Conservation (phyloP, 1,140 invertebrate genomes). For the Zaprionus lachaisei region DNA sequence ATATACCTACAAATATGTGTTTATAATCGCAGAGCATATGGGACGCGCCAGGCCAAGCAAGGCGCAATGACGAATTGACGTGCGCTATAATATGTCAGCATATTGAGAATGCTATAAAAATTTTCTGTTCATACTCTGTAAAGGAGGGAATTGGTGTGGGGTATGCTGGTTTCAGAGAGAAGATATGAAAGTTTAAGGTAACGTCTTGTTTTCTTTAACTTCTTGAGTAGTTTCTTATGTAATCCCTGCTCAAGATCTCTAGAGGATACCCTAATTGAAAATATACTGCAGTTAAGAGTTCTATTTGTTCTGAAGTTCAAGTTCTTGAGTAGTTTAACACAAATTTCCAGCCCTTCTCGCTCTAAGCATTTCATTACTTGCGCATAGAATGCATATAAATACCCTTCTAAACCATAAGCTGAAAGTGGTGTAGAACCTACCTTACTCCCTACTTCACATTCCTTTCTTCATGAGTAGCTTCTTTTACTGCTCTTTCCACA, state of each 20-base stretch:
- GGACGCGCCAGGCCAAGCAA: background rate
- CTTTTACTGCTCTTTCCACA: background rate
- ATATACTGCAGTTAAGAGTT: too few relatives aligned
- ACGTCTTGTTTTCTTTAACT: too few relatives aligned
- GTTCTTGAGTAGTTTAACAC: too few relatives aligned
- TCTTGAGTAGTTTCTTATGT: too few relatives aligned
- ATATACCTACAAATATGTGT: background rate
- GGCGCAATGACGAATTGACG: slow-evolving; percentile 37
- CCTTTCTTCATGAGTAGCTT: background rate
- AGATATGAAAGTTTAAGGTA: too few relatives aligned
- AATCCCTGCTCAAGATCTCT: too few relatives aligned
- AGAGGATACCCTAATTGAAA: too few relatives aligned
- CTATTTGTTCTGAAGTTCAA: too few relatives aligned
- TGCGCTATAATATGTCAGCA: slow-evolving; percentile 57
- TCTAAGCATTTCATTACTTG: too few relatives aligned
- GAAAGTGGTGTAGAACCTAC: background rate
- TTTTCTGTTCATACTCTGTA: slow-evolving; percentile 7
- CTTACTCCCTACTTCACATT: background rate
- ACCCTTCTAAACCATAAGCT: background rate
- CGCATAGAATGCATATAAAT: too few relatives aligned
- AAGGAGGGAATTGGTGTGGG: slow-evolving; percentile 1
- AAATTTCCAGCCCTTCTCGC: too few relatives aligned
- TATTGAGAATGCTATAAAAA: slow-evolving; percentile 34
- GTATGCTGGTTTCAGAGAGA: background rate
- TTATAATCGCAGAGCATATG: slow-evolving; percentile 1